A percentile compares a stretch with the other conserved stretches of the same genome.
Evolutionary conservation across 1,140 invertebrate species (phyloP).

Genomic region (Drosophila lini): DNA sequence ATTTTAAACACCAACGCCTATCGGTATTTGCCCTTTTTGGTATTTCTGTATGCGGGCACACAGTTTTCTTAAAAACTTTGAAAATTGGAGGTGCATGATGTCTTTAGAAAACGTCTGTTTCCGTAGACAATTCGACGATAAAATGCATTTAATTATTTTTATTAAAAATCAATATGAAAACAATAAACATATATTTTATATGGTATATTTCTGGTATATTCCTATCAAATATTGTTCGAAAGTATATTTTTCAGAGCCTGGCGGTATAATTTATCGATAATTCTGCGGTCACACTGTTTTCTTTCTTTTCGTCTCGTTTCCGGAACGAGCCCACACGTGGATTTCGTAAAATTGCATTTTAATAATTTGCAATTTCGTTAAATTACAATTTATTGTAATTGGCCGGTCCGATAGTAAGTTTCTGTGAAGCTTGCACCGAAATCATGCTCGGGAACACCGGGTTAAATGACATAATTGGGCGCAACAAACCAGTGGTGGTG

Average conservation of each 20-base stretch:
- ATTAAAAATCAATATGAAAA: background rate
- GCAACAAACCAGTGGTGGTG: background rate
- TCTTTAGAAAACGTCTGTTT: background rate
- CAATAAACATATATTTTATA: background rate
- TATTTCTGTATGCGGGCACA: background rate
- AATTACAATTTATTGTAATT: slow-evolving; percentile 25
- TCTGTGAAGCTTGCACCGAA: background rate
- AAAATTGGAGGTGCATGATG: background rate
- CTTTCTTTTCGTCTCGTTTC: slow-evolving; percentile 17
- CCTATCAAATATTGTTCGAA: no score
- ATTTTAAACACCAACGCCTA: background rate
- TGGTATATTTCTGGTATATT: slow-evolving; percentile 1
- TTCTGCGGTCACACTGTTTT: slow-evolving; percentile 1
- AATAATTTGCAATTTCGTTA: slow-evolving; percentile 16
- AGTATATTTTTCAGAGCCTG: background rate
- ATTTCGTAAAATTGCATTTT: slow-evolving; percentile 21
- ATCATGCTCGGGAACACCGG: background rate
- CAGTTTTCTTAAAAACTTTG: background rate
- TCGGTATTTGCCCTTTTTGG: background rate
- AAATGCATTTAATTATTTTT: no score
- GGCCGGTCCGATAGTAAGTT: slow-evolving; percentile 20
- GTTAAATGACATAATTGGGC: background rate
- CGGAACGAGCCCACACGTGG: slow-evolving; percentile 22
- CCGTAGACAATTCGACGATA: background rate
- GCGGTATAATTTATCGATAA: background rate